Evolutionary conservation across 92 coral and sea anemone species (phyloP).

Genomic region (Meandrina meandrites): DNA sequence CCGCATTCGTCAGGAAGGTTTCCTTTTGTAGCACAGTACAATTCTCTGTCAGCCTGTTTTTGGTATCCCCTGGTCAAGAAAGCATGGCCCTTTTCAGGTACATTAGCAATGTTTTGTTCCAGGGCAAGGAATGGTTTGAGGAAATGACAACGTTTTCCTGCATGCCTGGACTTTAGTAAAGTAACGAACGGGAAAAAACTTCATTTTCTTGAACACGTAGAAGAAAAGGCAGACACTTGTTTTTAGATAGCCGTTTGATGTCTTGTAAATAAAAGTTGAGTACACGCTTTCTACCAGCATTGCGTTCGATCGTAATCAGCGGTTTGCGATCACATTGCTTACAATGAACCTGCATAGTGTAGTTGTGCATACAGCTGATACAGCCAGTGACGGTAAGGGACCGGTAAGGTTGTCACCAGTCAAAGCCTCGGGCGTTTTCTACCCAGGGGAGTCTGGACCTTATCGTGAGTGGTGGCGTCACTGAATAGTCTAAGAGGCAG

Average conservation of each 20-base stretch:
- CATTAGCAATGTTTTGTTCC: not conserved
- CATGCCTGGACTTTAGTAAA: not conserved
- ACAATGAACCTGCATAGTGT: too few species aligned
- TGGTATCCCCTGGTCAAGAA: not conserved
- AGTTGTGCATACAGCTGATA: too few species aligned
- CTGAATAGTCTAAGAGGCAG: too few species aligned
- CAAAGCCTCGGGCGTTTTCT: too few species aligned
- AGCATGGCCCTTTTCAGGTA: not conserved
- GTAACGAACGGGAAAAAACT: not conserved
- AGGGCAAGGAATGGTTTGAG: not conserved
- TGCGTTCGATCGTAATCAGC: not conserved
- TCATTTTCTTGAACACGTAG: not conserved
- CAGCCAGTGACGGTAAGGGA: too few species aligned
- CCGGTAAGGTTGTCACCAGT: too few species aligned
- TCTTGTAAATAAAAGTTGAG: constrained; percentile 20
- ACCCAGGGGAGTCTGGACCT: too few species aligned
- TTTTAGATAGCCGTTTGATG: constrained; percentile 2
- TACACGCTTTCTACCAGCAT: not conserved
- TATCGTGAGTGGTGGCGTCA: too few species aligned
- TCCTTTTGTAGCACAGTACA: too few species aligned
- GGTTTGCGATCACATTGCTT: too few species aligned
- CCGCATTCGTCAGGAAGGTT: too few species aligned
- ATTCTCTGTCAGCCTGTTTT: too few species aligned
- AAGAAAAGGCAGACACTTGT: not conserved
- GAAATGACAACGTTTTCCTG: not conserved